A percentile compares a stretch with the other conserved stretches of the same genome.
These are phyloP conservation scores for Tetragonula carbonaria DNA, from an alignment of 2,888 invertebrate genomes.

Conservation along the genomic window DNA sequence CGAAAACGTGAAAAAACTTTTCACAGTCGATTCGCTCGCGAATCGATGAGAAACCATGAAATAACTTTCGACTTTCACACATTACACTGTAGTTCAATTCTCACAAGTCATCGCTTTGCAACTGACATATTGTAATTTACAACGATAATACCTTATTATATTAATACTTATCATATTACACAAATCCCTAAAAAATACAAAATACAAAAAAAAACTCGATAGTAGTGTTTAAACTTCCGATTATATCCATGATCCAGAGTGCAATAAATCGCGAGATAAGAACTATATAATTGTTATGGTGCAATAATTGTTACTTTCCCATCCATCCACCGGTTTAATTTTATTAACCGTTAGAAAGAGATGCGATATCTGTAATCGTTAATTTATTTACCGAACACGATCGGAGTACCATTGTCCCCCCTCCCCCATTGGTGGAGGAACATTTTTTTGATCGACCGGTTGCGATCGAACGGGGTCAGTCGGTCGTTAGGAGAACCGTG, in stretches of 20 bases:
- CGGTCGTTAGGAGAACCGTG: constrained; percentile 45
- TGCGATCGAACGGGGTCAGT: constrained; percentile 44
- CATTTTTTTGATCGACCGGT: constrained; percentile 16
- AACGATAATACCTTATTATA: no score
- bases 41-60: no score
- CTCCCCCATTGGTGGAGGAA: neutral
- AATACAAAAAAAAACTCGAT: neutral
- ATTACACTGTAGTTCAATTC: no score
- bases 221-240: neutral
- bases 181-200: neutral
- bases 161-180: no score
- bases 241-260: neutral
- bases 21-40: no score
- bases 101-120: no score
- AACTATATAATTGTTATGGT: neutral
- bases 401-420: constrained; percentile 37
- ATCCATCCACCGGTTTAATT: neutral
- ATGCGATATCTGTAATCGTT: neutral
- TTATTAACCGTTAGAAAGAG: neutral
- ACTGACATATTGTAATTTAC: no score
- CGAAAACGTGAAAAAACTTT: no score
- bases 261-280: neutral
- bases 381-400: constrained; percentile 11
- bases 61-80: no score
- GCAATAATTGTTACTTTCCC: neutral